A percentile compares a stretch with the other conserved stretches of the same genome.
These are phyloP conservation scores for Labeo catla DNA, from an alignment of 2,113 vertebrate genomes.

Conservation along the genomic window DNA sequence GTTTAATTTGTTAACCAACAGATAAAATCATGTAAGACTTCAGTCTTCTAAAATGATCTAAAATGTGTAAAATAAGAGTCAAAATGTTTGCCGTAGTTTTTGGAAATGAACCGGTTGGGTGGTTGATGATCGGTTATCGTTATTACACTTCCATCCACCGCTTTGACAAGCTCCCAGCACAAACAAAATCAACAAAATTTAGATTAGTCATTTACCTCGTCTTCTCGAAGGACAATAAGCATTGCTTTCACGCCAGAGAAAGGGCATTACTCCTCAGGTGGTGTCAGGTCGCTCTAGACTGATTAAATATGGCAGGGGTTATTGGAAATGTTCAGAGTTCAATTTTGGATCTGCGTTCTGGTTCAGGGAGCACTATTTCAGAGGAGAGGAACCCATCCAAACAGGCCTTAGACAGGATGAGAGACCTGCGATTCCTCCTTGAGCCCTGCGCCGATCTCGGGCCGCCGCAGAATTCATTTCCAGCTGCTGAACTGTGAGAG, in stretches of 20 bases:
- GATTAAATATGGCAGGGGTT: conserved; percentile 56
- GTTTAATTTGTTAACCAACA: too few species aligned
- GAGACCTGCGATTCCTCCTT: conserved; percentile 18
- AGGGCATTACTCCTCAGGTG: conserved; percentile 29
- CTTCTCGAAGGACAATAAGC: background rate
- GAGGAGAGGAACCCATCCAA: conserved; percentile 23
- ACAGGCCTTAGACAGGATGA: conserved; percentile 37
- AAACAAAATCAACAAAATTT: conserved; percentile 34
- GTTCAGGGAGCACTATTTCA: conserved; percentile 50
- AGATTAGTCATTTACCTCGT: conserved; percentile 26
- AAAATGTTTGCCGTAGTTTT: too few species aligned
- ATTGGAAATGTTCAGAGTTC: conserved; percentile 55
- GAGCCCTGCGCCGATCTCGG: conserved; percentile 25
- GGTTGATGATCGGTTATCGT: background rate
- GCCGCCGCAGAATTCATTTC: conserved; percentile 44
- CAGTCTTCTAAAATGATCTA: too few species aligned
- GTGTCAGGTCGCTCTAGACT: conserved; percentile 36
- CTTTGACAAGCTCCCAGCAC: background rate
- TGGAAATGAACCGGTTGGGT: background rate
- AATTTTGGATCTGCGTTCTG: conserved; percentile 55
- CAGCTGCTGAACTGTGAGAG: conserved; percentile 29
- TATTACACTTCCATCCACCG: background rate
- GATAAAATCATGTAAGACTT: too few species aligned
- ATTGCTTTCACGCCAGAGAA: background rate
- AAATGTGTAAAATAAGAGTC: too few species aligned